Evolutionary conservation across 2,113 vertebrate species (phyloP), one percentile per base, ranked within the genome.

Genomic region (Eubucco bourcierii): DNA sequence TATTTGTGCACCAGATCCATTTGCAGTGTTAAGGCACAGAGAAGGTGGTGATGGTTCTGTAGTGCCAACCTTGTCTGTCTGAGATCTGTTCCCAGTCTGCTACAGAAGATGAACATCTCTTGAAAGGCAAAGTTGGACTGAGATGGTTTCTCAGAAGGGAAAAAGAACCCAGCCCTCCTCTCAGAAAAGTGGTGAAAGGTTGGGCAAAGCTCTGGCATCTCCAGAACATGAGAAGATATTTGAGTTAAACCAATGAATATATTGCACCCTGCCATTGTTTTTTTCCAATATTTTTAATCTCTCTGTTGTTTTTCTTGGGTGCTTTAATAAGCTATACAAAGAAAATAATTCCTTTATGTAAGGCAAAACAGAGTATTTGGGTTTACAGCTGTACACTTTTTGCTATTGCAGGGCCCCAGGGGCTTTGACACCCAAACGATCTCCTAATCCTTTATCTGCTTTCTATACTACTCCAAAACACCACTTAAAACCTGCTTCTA

Each of bases 101-200:
- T 73, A 46, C 25, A 28, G 79, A 58, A 95, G 46, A 55, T 55
- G 80, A 80, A 4, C 7, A 31, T 29, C 10, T 55, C 18, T 60
- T 70, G 64, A 84, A 82, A 80, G 12, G 64, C 17, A 79, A 80
- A 93, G 55, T 24, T 6, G 39, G 19, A 89, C 81, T 39, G 37
- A 91, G 82, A 82, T 12, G 0, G 8, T 58, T 92, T 82, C 24
- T 31, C 14, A 31, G 46, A 37, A 64, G 50, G 55, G 63, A 3
- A 14, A 2, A 24, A 41, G 24, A n/a, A 1, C 0, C 2, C 8
- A 84, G 14, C 3, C 19, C 2, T n/a, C 1, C 27, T 53, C 61
- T 80, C 46, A 83, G 52, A 46, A 90, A 80, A 39, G 37, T 39
- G 1, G 47, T 37, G 25, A 79, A 79, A 65, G 2, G 13, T 12